phyloP scores from a whole-genome alignment of 1,140 invertebrate species.

The Hypsibius dujardini region DNA sequence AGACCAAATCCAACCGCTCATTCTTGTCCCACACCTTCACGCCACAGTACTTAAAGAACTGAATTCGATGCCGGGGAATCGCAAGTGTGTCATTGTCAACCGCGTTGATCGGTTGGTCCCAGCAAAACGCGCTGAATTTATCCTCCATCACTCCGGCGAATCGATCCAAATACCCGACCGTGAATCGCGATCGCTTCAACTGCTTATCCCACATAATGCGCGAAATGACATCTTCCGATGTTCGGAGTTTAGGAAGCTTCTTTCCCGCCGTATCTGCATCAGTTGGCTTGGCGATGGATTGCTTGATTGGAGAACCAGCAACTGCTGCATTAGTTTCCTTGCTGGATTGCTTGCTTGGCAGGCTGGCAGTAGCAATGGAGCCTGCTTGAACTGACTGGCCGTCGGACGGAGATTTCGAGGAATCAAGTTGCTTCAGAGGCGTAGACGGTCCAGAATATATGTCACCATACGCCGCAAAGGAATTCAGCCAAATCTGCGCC shows the following conservation, averaged over 20 bases:
- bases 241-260: slow-evolving; percentile 34
- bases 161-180: slow-evolving; percentile 38
- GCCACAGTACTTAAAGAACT: slow-evolving; percentile 38
- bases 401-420: too few relatives aligned
- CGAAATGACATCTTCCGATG: slow-evolving; percentile 38
- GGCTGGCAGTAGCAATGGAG: too few relatives aligned
- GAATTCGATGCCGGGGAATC: slow-evolving; percentile 39
- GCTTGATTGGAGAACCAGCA: background rate
- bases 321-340: background rate
- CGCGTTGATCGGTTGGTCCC: slow-evolving; percentile 34
- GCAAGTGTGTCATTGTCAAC: slow-evolving; percentile 36
- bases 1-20: slow-evolving; percentile 35
- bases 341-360: too few relatives aligned
- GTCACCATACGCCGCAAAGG: too few relatives aligned
- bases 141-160: slow-evolving; percentile 38
- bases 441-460: too few relatives aligned
- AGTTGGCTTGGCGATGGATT: background rate
- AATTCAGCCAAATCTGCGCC: background rate
- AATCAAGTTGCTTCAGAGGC: too few relatives aligned
- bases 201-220: slow-evolving; percentile 37
- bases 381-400: too few relatives aligned
- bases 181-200: slow-evolving; percentile 33
- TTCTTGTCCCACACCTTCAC: slow-evolving; percentile 39
- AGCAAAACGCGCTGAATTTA: slow-evolving; percentile 35
- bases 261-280: background rate